Conservation (phyloP, 2,888 invertebrate species). For the Lasioglossum marginatum region DNA sequence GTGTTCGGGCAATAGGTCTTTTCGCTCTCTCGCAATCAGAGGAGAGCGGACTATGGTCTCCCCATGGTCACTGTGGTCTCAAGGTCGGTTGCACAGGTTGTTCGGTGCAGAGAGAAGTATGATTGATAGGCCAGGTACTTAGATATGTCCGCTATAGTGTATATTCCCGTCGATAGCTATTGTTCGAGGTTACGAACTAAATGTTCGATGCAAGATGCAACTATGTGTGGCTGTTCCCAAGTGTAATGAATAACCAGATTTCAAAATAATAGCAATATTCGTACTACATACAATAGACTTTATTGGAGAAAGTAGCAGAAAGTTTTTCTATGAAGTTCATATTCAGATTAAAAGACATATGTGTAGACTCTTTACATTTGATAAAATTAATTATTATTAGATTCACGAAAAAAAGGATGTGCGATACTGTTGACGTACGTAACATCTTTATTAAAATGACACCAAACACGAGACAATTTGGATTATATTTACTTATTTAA, state of each 20-base stretch:
- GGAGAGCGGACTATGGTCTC: constrained; percentile 74
- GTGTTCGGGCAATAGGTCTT: constrained; percentile 62
- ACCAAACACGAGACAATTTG: too few species aligned
- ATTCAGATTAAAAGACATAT: background rate
- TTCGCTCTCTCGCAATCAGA: constrained; percentile 68
- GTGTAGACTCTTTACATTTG: too few species aligned
- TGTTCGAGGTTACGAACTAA: background rate
- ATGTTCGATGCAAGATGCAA: background rate
- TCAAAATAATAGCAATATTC: background rate
- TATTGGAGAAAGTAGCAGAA: background rate
- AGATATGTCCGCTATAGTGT: constrained; percentile 37
- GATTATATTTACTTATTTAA: too few species aligned
- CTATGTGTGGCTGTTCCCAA: too few species aligned
- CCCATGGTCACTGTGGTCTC: constrained; percentile 68
- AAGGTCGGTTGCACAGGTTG: constrained; percentile 75
- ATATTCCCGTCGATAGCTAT: constrained; percentile 29
- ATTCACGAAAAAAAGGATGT: too few species aligned
- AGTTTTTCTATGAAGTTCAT: background rate
- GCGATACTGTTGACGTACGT: too few species aligned
- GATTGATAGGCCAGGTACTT: constrained; percentile 50
- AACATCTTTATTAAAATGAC: too few species aligned
- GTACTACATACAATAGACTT: too few species aligned
- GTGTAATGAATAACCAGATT: too few species aligned
- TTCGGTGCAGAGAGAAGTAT: constrained; percentile 68
- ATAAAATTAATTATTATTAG: too few species aligned